These are phyloP conservation scores for Blennius ocellaris DNA, from an alignment of 2,113 vertebrate genomes.

Conservation along the genomic window DNA sequence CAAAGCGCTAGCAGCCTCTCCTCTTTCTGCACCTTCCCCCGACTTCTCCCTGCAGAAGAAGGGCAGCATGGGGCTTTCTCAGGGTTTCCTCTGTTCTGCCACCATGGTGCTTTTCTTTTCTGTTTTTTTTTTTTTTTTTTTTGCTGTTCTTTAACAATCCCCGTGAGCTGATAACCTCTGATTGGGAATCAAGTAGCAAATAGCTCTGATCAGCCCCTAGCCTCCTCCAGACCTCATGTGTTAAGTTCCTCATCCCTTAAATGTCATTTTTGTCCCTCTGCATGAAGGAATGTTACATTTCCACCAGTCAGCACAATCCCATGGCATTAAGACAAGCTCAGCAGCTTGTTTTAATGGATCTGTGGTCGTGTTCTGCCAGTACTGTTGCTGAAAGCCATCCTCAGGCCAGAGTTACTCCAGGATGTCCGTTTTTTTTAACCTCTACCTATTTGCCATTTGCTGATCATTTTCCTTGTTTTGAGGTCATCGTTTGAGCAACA, in stretches of 20 bases:
- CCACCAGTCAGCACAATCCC: slow-evolving; percentile 60
- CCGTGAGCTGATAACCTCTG: background rate
- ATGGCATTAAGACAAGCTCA: slow-evolving; percentile 74
- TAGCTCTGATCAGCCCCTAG: background rate
- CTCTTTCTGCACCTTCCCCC: slow-evolving; percentile 14
- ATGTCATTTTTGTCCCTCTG: slow-evolving; percentile 39
- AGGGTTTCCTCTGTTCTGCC: slow-evolving; percentile 21
- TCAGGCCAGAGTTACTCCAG: slow-evolving; percentile 1
- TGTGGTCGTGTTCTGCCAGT: slow-evolving; percentile 61
- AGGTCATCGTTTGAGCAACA: slow-evolving; percentile 64
- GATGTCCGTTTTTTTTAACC: slow-evolving; percentile 42
- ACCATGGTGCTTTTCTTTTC: background rate
- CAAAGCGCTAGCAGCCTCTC: background rate
- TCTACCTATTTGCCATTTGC: slow-evolving; percentile 71
- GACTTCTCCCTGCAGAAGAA: background rate
- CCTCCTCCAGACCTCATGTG: slow-evolving; percentile 27
- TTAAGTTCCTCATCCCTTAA: slow-evolving; percentile 48
- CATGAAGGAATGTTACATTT: slow-evolving; percentile 72
- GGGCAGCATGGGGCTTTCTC: slow-evolving; percentile 9
- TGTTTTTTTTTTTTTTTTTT: background rate
- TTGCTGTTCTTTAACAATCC: slow-evolving; percentile 19
- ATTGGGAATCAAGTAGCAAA: too few relatives aligned
- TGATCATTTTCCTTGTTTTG: slow-evolving; percentile 78
- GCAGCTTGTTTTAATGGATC: slow-evolving; percentile 67
- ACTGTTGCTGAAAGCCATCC: slow-evolving; percentile 59